Percentiles rank a stretch among this genome's conserved stretches.
These are phyloP conservation scores for Rhinella marina DNA, from an alignment of 2,797 vertebrate species.

Conservation along the genomic window DNA sequence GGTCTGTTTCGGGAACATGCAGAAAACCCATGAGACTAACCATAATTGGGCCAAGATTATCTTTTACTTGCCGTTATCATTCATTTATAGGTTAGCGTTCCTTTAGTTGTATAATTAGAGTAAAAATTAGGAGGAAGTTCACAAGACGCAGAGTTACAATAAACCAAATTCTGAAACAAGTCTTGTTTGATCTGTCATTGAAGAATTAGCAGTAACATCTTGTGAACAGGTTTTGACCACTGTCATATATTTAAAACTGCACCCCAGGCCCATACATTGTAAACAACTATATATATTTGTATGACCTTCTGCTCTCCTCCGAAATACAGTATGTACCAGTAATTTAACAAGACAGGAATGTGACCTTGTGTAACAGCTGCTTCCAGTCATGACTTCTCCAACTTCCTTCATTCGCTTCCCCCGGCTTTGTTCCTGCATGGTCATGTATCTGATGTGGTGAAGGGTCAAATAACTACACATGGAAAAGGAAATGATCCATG, in stretches of 20 bases:
- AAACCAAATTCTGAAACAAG: not conserved
- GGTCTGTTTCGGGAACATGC: not conserved
- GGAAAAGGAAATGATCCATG: slow-evolving; percentile 23
- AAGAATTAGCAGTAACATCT: not conserved
- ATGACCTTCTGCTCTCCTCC: slow-evolving; percentile 32
- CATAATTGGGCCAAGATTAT: not conserved
- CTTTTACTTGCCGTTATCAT: not conserved
- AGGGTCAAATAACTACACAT: not conserved
- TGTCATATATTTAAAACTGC: not conserved
- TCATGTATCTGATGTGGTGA: slow-evolving; percentile 9
- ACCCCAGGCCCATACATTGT: not conserved
- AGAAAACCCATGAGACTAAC: too few species aligned
- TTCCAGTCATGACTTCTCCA: slow-evolving; percentile 5
- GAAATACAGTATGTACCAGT: slow-evolving; percentile 20
- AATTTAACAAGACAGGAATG: slow-evolving; percentile 33
- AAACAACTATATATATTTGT: slow-evolving; percentile 38
- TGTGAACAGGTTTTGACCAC: not conserved
- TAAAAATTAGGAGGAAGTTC: not conserved
- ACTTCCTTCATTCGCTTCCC: not conserved
- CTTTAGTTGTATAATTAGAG: not conserved
- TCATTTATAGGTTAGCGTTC: not conserved
- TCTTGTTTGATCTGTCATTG: not conserved
- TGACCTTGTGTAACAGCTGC: slow-evolving; percentile 38
- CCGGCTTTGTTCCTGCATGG: not conserved
- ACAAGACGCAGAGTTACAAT: not conserved